A percentile compares a stretch with the other conserved stretches of the same genome.
These are phyloP conservation scores for Polyergus mexicanus DNA, from an alignment of 1,140 invertebrate species.

Conservation along the genomic window DNA sequence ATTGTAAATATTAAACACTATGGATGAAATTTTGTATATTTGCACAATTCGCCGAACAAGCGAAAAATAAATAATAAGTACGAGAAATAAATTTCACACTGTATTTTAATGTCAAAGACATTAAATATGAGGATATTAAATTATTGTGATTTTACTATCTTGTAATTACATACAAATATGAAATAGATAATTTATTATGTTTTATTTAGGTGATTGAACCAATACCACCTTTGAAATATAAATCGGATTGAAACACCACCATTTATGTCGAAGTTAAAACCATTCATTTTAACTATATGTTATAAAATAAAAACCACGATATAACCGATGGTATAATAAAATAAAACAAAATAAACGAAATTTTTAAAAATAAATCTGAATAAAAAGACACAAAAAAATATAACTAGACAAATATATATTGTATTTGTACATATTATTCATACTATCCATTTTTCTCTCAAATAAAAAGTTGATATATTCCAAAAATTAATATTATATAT, in stretches of 20 bases:
- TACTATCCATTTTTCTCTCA: background rate
- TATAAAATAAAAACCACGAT: background rate
- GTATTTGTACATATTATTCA: too few species aligned
- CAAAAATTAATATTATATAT: background rate
- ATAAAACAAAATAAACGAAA: background rate
- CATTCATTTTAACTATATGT: background rate
- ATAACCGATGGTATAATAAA: background rate
- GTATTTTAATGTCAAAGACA: background rate
- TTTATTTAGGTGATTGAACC: background rate
- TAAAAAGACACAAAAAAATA: constrained; percentile 4
- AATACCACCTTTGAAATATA: background rate
- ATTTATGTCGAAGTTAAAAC: background rate
- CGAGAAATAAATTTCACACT: constrained; percentile 17
- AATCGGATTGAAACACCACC: background rate
- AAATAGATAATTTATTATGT: background rate
- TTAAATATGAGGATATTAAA: background rate
- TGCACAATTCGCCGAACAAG: background rate
- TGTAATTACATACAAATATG: background rate
- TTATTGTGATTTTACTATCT: constrained; percentile 4
- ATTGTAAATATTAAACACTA: background rate
- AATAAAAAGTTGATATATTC: background rate
- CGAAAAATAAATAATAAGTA: background rate
- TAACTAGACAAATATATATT: background rate
- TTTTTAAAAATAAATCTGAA: background rate
- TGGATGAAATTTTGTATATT: background rate